Base-by-base conservation (phyloP, 2,888 invertebrate genomes). In the Drosophila dives region DNA sequence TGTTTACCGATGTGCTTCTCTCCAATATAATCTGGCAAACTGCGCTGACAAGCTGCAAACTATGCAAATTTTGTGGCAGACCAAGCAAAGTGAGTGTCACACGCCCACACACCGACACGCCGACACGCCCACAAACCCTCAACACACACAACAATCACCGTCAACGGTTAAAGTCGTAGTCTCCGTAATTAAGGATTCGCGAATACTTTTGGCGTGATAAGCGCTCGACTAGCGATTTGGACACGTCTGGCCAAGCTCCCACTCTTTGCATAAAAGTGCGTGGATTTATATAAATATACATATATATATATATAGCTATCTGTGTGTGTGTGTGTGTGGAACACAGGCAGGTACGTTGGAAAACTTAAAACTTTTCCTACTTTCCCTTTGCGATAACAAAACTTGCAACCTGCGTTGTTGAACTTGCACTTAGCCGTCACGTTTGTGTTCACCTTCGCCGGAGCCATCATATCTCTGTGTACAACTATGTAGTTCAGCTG, bases 341-440 rank as follows among this genome's bases (percentile, higher is more conserved):
- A 64, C 63, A 68, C 73, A 69, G 45, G 23, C 64, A 73, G 66
- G 67, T 64, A 60, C 75, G 68, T 61, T 68, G 55, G 36, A 63
- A 75, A 79, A 80, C 77, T 80, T 80, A 54, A 33, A 76, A 79
- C 72, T 78, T 76, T 77, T 72, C n/a, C 50, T 61, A 61, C 64
- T 73, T 69, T 58, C 45, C 64, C 61, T 80, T 59, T 58, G 73
- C 75, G 85, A 84, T 83, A 88, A 88, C 77, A 64, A 82, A 83
- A 83, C 80, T 83, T 88, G 71, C 73, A 80, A 62, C 66, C 26
- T 45, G 72, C 64, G 64, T 65, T 86, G 89, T 89, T 85, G 85
- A 85, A 85, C 89, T 85, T 85, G 87, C 81, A 86, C 83, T 89
- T 83, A 86, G 80, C 58, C 53, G 63, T 59, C 64, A 73, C 79